Evolutionary conservation across 2,113 vertebrate genomes (phyloP).

Genomic region (Myrmecobius fasciatus): DNA sequence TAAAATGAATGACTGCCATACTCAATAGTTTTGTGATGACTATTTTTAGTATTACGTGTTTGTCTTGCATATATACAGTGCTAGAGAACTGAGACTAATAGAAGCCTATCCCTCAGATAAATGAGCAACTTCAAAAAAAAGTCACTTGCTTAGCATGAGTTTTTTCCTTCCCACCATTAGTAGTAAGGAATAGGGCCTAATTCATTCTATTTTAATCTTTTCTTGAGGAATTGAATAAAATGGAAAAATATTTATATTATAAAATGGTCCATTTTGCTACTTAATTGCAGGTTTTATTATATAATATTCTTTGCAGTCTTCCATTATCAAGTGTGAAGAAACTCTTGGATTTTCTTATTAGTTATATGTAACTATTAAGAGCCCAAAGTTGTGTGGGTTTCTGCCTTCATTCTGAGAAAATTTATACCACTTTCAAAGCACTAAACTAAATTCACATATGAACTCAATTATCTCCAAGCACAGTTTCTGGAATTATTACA

Average conservation of each 20-base stretch:
- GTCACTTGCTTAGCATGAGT: slow-evolving; percentile 41
- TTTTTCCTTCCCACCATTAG: slow-evolving; percentile 30
- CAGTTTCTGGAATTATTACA: slow-evolving; percentile 30
- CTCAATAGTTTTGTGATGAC: neutral
- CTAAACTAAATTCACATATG: slow-evolving; percentile 21
- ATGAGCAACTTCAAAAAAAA: slow-evolving; percentile 34
- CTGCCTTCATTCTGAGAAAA: neutral
- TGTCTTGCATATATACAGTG: neutral
- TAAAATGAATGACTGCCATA: neutral
- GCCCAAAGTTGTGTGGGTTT: neutral
- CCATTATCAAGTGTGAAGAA: slow-evolving; percentile 15
- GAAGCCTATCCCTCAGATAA: slow-evolving; percentile 49
- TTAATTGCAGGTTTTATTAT: neutral
- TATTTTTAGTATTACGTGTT: neutral
- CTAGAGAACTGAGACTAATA: slow-evolving; percentile 50
- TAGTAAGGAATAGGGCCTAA: slow-evolving; percentile 13
- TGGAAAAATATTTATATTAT: neutral
- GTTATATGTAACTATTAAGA: neutral
- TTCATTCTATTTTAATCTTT: slow-evolving; percentile 49
- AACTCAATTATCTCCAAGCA: slow-evolving; percentile 21
- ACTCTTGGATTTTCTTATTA: slow-evolving; percentile 35
- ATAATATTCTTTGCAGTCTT: slow-evolving; percentile 20
- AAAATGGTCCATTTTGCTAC: neutral
- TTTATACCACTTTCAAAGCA: neutral
- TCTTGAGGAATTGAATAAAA: neutral